phyloP scores from a whole-genome alignment of 2,888 invertebrate species.

The Acrobasis suavella region DNA sequence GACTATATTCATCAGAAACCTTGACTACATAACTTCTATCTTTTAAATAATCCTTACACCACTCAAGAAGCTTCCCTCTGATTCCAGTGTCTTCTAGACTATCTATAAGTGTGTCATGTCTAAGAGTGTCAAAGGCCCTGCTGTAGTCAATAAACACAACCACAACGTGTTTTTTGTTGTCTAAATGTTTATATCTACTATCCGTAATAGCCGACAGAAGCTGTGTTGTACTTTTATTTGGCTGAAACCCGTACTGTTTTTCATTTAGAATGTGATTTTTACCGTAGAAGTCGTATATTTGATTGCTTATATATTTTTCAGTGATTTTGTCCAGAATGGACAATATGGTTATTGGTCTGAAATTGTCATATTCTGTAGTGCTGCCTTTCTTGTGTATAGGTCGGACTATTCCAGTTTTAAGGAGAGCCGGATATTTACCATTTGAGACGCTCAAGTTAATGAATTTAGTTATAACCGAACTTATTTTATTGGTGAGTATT shows the following conservation, averaged over 20 bases:
- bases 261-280: slow-evolving; percentile 13
- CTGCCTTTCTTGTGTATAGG: too few relatives aligned
- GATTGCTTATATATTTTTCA: slow-evolving; percentile 14
- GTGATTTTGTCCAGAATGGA: too few relatives aligned
- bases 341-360: too few relatives aligned
- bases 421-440: too few relatives aligned
- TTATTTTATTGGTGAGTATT: slow-evolving; percentile 16
- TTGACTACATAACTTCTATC: slow-evolving; percentile 26
- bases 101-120: slow-evolving; percentile 19
- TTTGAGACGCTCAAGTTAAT: too few relatives aligned
- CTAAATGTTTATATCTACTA: slow-evolving; percentile 14
- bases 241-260: slow-evolving; percentile 23
- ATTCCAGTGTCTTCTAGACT: slow-evolving; percentile 27
- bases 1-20: slow-evolving; percentile 25
- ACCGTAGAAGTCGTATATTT: slow-evolving; percentile 19
- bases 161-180: slow-evolving; percentile 19
- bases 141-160: slow-evolving; percentile 30
- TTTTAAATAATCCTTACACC: slow-evolving; percentile 29
- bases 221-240: slow-evolving; percentile 17
- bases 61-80: slow-evolving; percentile 27
- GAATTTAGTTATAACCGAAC: slow-evolving; percentile 14
- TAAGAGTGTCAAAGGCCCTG: slow-evolving; percentile 27
- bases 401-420: too few relatives aligned
- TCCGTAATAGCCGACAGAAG: slow-evolving; percentile 19
- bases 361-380: too few relatives aligned